phyloP scores from a whole-genome alignment of 2,797 vertebrate species.

The Macrochelys suwanniensis region DNA sequence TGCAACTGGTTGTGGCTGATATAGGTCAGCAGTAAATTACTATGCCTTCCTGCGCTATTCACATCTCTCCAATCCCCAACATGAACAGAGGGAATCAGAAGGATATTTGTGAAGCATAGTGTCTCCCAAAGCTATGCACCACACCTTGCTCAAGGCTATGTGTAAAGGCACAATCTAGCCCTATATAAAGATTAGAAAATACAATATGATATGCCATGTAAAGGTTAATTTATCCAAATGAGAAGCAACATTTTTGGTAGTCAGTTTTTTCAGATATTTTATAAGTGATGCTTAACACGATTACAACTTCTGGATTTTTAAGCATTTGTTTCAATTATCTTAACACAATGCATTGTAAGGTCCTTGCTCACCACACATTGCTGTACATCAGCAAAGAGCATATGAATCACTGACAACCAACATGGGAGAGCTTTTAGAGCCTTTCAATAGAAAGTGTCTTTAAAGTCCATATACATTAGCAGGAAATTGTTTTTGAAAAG shows the following conservation, averaged over 20 bases:
- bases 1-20: not conserved
- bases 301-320: not conserved
- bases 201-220: not conserved
- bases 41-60: not conserved
- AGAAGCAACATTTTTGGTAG: not conserved
- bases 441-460: constrained; percentile 32
- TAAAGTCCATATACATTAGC: not conserved
- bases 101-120: not conserved
- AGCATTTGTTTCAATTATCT: not conserved
- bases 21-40: not conserved
- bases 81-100: not conserved
- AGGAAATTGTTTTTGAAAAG: constrained; percentile 10
- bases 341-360: not conserved
- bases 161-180: not conserved
- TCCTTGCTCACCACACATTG: not conserved
- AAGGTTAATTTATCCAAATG: not conserved
- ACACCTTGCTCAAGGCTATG: not conserved
- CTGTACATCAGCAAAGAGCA: not conserved
- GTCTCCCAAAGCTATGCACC: not conserved
- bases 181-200: not conserved
- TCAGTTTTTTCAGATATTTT: not conserved
- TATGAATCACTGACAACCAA: not conserved
- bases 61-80: not conserved
- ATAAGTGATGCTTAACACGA: not conserved
- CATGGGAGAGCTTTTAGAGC: not conserved